Conservation (phyloP, 2,797 vertebrate species). For the Muscicapa striata region DNA sequence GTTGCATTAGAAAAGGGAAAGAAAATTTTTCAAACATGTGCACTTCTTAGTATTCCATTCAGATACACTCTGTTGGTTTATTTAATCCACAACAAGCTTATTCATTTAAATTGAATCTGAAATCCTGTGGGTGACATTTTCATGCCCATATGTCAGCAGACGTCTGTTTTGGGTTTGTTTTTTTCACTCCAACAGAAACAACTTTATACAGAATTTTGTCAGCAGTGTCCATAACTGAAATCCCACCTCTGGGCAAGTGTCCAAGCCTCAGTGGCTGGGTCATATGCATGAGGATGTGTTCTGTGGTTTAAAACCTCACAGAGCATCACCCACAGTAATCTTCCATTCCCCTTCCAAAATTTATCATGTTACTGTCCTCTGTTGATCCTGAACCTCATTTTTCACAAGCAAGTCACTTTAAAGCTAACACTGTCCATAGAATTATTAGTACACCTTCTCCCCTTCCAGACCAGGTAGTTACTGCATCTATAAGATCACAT, state of each 20-base stretch:
- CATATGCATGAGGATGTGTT: neutral
- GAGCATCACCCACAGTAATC: neutral
- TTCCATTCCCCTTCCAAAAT: neutral
- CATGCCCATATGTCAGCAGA: neutral
- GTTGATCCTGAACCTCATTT: neutral
- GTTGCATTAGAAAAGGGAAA: neutral
- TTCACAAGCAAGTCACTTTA: neutral
- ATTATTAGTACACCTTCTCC: neutral
- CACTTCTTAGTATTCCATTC: neutral
- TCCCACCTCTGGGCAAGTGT: neutral
- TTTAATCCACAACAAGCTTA: neutral
- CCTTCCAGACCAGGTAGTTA: neutral
- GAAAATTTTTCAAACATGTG: neutral
- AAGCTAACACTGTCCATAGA: neutral
- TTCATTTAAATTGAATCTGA: neutral
- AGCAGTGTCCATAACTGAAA: neutral
- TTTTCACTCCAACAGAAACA: neutral
- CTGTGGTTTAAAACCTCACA: neutral
- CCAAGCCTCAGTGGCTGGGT: neutral
- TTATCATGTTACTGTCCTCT: neutral
- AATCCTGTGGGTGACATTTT: neutral
- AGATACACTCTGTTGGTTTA: neutral
- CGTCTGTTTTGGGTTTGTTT: neutral
- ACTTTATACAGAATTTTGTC: neutral
- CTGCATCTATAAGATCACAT: fast-evolving